Conservation (phyloP, 2,113 vertebrate genomes). For the Gulo gulo region DNA sequence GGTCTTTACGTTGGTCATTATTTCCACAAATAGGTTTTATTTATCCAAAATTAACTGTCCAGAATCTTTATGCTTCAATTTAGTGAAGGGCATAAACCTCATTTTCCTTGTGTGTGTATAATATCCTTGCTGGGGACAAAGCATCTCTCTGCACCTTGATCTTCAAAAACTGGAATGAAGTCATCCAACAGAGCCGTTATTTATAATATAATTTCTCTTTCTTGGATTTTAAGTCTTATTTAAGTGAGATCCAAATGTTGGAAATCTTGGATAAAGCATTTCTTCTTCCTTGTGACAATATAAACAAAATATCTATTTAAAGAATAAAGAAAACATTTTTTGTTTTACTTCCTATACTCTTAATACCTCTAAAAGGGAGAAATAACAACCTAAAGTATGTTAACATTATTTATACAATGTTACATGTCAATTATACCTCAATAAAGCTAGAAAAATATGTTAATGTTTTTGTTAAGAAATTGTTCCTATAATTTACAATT, state of each 20-base stretch:
- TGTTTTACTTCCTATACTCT: neutral
- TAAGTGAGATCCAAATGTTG: neutral
- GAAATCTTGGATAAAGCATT: neutral
- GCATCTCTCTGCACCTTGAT: neutral
- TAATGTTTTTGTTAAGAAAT: neutral
- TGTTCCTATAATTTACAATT: neutral
- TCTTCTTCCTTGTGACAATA: neutral
- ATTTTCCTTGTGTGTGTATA: neutral
- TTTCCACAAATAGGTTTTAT: constrained; percentile 50
- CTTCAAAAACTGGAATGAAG: neutral
- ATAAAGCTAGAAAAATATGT: neutral
- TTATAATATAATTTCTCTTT: neutral
- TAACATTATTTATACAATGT: neutral
- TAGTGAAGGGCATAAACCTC: neutral
- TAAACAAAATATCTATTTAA: constrained; percentile 23
- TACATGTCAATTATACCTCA: neutral
- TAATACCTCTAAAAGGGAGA: neutral
- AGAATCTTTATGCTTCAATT: neutral
- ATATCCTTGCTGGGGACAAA: neutral
- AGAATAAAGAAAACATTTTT: neutral
- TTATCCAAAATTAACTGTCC: constrained; percentile 19
- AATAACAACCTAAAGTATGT: neutral
- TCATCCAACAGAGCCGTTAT: neutral
- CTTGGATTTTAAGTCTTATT: neutral
- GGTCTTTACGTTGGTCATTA: neutral